Evolutionary conservation across 92 coral and sea anemone species (phyloP).

Genomic region (Umimayanthus chanpuru): DNA sequence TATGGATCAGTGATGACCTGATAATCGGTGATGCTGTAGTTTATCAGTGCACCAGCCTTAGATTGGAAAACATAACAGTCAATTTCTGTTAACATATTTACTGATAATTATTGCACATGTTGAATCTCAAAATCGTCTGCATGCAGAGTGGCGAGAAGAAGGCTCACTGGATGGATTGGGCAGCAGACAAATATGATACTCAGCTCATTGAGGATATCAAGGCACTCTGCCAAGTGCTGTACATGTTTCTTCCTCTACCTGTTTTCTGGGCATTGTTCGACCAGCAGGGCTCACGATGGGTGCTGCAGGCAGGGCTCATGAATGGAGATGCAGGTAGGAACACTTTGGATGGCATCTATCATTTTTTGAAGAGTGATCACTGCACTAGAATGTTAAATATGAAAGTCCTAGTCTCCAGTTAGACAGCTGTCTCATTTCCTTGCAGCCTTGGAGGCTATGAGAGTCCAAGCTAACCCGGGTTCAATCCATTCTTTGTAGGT

Average conservation of each 20-base stretch:
- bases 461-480: neutral
- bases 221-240: slow-evolving; percentile 70
- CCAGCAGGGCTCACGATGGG: slow-evolving; percentile 91
- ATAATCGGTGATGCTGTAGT: no score
- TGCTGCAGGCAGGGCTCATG: slow-evolving; percentile 77
- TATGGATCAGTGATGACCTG: no score
- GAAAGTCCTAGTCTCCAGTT: no score
- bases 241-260: slow-evolving; percentile 80
- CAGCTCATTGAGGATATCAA: slow-evolving; percentile 77
- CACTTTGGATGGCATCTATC: neutral
- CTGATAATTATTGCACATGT: no score
- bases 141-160: slow-evolving; percentile 52
- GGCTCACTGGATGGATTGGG: slow-evolving; percentile 89
- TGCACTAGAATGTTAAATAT: neutral
- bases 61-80: no score
- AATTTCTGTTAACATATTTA: no score
- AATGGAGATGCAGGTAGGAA: slow-evolving; percentile 76
- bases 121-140: neutral
- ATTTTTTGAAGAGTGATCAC: neutral
- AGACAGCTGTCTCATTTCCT: no score
- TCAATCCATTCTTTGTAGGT: slow-evolving; percentile 40
- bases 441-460: neutral
- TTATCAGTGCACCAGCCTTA: neutral
- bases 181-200: slow-evolving; percentile 63
- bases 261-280: slow-evolving; percentile 85